These are phyloP conservation scores for Cephus sareptanus DNA, from an alignment of 2,888 invertebrate species.

Conservation along the genomic window DNA sequence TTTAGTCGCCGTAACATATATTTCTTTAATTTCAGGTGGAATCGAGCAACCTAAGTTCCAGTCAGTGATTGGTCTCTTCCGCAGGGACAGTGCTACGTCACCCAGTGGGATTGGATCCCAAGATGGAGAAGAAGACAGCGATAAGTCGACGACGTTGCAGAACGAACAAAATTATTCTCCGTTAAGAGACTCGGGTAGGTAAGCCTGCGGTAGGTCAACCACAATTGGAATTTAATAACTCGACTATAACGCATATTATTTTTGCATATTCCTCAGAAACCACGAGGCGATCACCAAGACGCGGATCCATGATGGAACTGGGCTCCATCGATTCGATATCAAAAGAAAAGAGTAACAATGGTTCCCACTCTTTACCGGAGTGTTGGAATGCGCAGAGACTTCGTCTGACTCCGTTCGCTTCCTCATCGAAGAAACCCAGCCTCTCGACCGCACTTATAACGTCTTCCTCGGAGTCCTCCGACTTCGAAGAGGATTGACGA, in stretches of 20 bases:
- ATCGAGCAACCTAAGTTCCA: constrained; percentile 88
- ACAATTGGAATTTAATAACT: neutral
- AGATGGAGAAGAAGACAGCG: constrained; percentile 68
- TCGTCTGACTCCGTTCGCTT: constrained; percentile 52
- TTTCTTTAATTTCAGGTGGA: constrained; percentile 72
- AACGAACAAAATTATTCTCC: constrained; percentile 67
- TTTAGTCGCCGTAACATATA: no score
- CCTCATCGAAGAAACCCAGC: constrained; percentile 70
- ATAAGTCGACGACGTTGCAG: constrained; percentile 71
- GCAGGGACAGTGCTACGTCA: constrained; percentile 84
- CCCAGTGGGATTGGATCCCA: constrained; percentile 69
- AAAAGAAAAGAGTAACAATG: constrained; percentile 46
- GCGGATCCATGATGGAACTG: constrained; percentile 86
- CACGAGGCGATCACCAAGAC: constrained; percentile 73
- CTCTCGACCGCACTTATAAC: constrained; percentile 74
- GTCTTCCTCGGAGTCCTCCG: constrained; percentile 71
- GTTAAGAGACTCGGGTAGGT: constrained; percentile 73
- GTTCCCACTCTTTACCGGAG: constrained; percentile 57
- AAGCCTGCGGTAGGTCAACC: neutral
- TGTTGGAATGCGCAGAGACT: constrained; percentile 56
- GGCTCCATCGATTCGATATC: constrained; percentile 61
- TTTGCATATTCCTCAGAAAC: neutral
- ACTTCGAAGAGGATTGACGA: constrained; percentile 56
- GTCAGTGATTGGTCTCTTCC: constrained; percentile 90
- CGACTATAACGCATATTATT: neutral